Conservation (phyloP, 2,797 vertebrate genomes). For the Caiman crocodilus region DNA sequence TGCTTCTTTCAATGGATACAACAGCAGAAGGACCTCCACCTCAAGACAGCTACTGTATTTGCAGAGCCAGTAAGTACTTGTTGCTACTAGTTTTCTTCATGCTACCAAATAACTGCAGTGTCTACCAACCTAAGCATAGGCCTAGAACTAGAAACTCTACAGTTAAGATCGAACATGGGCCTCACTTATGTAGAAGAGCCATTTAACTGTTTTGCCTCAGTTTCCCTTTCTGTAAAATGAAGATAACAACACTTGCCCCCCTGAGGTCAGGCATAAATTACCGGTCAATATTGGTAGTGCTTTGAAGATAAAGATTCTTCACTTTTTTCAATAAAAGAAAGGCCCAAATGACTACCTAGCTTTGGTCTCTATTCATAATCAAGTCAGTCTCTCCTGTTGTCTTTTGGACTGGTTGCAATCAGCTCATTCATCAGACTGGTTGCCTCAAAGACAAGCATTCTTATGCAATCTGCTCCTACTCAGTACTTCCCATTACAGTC, state of each 20-base stretch:
- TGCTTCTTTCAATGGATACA: not conserved
- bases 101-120: not conserved
- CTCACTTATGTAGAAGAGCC: not conserved
- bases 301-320: not conserved
- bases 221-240: not conserved
- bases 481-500: slow-evolving; percentile 55
- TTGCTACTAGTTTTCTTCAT: not conserved
- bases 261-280: not conserved
- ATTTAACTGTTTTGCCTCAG: not conserved
- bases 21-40: not conserved
- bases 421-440: slow-evolving; percentile 60
- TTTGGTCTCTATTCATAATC: slow-evolving; percentile 35
- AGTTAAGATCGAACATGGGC: not conserved
- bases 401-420: slow-evolving; percentile 40
- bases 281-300: not conserved
- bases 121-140: not conserved
- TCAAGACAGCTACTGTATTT: not conserved
- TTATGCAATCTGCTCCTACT: slow-evolving; percentile 74
- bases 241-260: not conserved
- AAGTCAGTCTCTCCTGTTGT: slow-evolving; percentile 32
- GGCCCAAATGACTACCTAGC: not conserved
- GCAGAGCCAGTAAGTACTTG: not conserved
- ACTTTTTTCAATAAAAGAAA: not conserved
- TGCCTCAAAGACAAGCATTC: slow-evolving; percentile 72
- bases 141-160: slow-evolving; percentile 34